Percentiles rank a stretch among this genome's conserved stretches.
Evolutionary conservation across 2,113 vertebrate species (phyloP).

Genomic region (Colius striatus): DNA sequence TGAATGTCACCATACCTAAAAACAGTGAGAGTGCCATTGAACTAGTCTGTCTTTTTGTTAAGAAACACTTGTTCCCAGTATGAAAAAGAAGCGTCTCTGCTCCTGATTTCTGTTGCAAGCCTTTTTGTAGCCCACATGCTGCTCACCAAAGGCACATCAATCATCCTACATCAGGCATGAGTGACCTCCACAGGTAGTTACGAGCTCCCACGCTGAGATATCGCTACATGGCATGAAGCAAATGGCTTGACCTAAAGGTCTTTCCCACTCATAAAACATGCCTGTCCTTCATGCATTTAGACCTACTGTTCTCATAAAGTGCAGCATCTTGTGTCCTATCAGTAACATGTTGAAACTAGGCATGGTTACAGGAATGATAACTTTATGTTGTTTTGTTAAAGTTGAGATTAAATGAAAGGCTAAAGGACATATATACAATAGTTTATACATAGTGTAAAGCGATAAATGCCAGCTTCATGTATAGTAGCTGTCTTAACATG

Average conservation of each 20-base stretch:
- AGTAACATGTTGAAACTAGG: not conserved
- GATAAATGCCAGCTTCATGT: not conserved
- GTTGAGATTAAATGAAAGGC: not conserved
- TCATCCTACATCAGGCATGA: not conserved
- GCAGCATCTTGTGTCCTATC: not conserved
- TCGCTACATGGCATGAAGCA: accelerated
- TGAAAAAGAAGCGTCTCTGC: not conserved
- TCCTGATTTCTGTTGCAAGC: not conserved
- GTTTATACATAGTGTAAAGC: not conserved
- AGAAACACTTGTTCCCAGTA: not conserved
- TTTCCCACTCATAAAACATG: not conserved
- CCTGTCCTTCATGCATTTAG: not conserved
- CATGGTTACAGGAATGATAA: not conserved
- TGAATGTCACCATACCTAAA: not conserved
- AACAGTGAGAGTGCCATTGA: not conserved
- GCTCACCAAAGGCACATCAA: not conserved
- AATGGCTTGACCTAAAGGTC: not conserved
- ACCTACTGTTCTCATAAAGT: not conserved
- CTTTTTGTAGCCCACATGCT: not conserved
- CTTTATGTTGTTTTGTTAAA: not conserved
- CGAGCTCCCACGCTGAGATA: not conserved
- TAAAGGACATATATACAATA: not conserved
- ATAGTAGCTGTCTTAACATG: not conserved
- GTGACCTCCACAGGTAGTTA: not conserved
- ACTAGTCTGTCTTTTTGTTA: not conserved